Evolutionary conservation across 2,113 vertebrate species (phyloP), one percentile per base, ranked within the genome.

Genomic region (Ciconia stormi): DNA sequence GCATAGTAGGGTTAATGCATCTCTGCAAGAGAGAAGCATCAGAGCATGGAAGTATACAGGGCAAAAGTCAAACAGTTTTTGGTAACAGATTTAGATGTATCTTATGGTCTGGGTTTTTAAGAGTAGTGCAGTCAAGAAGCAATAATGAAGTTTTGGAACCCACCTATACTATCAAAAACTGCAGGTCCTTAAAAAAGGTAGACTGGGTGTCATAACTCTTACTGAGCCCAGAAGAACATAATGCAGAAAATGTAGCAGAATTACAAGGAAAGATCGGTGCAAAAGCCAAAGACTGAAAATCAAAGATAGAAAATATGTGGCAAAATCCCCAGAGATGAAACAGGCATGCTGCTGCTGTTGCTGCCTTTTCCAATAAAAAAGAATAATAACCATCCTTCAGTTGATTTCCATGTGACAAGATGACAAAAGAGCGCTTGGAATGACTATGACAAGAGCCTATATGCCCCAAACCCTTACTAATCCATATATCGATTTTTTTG

Each of bases 391-490:
- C 13, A 38, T 49, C 93, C 86, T 93, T 95, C 46, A 76, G 26
- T 80, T 88, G 85, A 93, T 83, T 95, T 90, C 52, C 40, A 87
- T 14, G 19, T 76, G 63, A 82, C 71, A 82, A 89, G 52, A 94
- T 95, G 81, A 93, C 70, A 90, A 92, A 94, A 89, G 71, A 94
- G 40, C 2, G 5, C 74, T 81, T 87, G 71, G 49, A 96, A 90
- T 62, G 49, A 44, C 89, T 56, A n/a, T 89, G 86, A 89, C 65
- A 92, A 85, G 42, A 92, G 55, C 27, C 38, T 82, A 11, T 88
- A 63, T 73, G 27, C 16, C 46, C 13, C 38, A 82, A 89, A 71
- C 42, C 44, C 71, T 95, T 96, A 72, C 70, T 96, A 95, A 94
- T 79, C 93, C 18, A 95, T 56, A 26, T 32, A 82, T 82, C 44